Evolutionary conservation across 1,140 invertebrate genomes (phyloP), one percentile per base, ranked within the genome.

Genomic region (Cryptotermes secundus): DNA sequence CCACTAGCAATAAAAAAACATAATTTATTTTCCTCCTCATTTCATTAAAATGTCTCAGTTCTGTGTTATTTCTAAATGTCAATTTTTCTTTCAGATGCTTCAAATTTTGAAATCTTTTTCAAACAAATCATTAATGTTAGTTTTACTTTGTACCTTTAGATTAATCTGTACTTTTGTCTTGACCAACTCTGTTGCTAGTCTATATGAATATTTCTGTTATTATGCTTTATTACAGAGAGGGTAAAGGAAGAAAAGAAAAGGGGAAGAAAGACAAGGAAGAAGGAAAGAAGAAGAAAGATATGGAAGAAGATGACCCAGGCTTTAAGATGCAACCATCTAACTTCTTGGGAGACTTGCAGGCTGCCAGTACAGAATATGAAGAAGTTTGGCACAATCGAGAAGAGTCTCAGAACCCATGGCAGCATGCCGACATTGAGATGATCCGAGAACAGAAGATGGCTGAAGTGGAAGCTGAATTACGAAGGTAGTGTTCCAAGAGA

Each of bases 391-490:
- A 93, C 85, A 92, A 93, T 49, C 95, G 94, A 88, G 94, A 97
- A 86, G 96, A 98, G 88, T 90, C 89, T 7, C 88, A 91, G 31
- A 95, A 96, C 89, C 90, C 92, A 0, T 88, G 90, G 79, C 96
- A 97, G 87, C 90, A 91, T 16, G 94, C 95, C 87, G 96, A 98
- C 87, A 90, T 93, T 85, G 94, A 97, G 84, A 94, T 97, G 89
- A 95, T 99, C 82, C 93, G 95, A 87, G 90, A 93, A 85, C 95
- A 97, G 86, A 98, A 98, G 89, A 93, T 95, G 86, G 90, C 91
- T 4, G 94, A 97, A 88, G 93, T 99, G 45, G 97, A 98, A 89
- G 91, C 93, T 84, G 96, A 98, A 90, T 92, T 99, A 31, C 90
- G 97, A 87, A 90, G 59, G 59, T 72, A 72, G 45, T 49, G 45